Base-by-base conservation (phyloP, 2,797 vertebrate species). In the Hephaestus fuliginosus region DNA sequence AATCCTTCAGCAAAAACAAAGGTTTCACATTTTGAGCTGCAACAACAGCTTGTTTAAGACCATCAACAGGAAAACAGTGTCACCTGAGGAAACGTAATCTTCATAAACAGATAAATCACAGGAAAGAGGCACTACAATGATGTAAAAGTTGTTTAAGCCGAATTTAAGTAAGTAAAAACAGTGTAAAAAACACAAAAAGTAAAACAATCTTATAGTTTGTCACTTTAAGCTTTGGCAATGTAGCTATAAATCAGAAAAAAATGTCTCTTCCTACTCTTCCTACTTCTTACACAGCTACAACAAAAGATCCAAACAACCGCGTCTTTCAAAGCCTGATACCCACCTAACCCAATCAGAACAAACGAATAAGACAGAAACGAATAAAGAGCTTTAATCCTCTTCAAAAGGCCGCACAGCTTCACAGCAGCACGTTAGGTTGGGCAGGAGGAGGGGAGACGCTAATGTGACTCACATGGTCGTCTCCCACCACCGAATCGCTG, bases 401-500 rank as follows among this genome's bases (percentile, higher is more conserved):
- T 83, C 30, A 33, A 22, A 41, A 62, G 58, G 68, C 41, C 46
- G 57, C 61, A 41, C 33, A 49, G 70, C 68, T 65, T 61, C 18
- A 52, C 63, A 84, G 81, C 44, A 43, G 15, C 46, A 63, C 14
- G 63, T 53, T 20, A 63, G 72, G 81, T 86, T 41, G 68, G 70
- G 77, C 10, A 5, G 69, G 36, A 52, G 43, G 73, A 60, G 36
- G 15, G 60, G 43, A 41, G 74, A 63, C 48, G 11, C 9, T 48
- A 74, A 77, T 55, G 39, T 41, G 66, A 86, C 76, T 88, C 82
- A 74, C 63, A n/a, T 33, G 61, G 20, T 86, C 53, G 22, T 46
- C 52, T 58, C 48, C 68, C 51, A 36, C 28, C 8, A 11, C 11
- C 55, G 0, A 14, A 7, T 28, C 36, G 61, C 39, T 48, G 9